Base-by-base conservation (phyloP, 2,113 vertebrate genomes). In the Phrynocephalus versicolor region DNA sequence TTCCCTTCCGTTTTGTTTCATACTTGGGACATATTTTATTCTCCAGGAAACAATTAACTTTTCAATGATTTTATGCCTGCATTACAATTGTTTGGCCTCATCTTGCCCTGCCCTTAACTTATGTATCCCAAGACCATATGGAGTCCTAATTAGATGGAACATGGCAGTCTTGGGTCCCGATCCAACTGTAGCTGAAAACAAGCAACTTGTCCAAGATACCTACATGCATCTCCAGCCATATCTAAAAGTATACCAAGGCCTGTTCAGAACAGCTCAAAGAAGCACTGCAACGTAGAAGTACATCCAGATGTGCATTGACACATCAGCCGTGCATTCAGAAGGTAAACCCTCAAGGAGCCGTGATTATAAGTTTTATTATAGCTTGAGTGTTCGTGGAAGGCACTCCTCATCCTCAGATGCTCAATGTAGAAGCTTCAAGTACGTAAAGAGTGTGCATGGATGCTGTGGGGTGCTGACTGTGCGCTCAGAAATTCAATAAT, bases 21-120 rank as follows among this genome's bases (percentile, higher is more conserved):
- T n/a, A 72, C n/a, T 58, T 27, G 71, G 45, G 0, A 81, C 10
- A 19, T 18, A 77, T 70, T 81, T 88, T 88, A 81, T 70, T 41
- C 4, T 25, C 72, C 81, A 39, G 67, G 71, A 82, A 90, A 86
- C 5, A 85, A 79, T 33, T 62, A 76, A 82, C 25, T 79, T 76
- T 51, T 18, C 64, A 74, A 79, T 75, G 35, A 12, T 5, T 58
- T 18, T 18, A 4, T 51, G 13, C 62, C 57, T 41, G 14, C 18
- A 23, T 60, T 72, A 4, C 79, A 71, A 78, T 76, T 9, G 12
- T 70, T 85, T 85, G 37, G 27, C 13, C 35, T 45, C 12, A 60
- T 33, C 37, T 25, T 85, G 19, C 21, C 21, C 9, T 15, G 45
- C 45, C 45, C 45, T 72, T 85, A 6, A 33, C 18, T 73, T 41